Evolutionary conservation across 2,113 vertebrate genomes (phyloP), one percentile per base, ranked within the genome.

Genomic region (Gallinago paraguaiae): DNA sequence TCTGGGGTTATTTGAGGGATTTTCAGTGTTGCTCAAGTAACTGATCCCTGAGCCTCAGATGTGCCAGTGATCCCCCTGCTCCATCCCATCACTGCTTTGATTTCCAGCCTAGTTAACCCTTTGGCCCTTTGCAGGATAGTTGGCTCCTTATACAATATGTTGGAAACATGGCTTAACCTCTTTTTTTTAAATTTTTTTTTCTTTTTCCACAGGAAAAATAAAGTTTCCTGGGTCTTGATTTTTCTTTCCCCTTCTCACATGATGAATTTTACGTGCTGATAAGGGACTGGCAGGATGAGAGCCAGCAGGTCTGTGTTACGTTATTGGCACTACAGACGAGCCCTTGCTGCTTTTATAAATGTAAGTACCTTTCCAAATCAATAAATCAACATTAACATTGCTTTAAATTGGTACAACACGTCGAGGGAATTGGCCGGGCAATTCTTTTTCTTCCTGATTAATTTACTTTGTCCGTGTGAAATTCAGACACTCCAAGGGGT

Each of bases 361-460:
- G 83, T 45, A 60, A 93, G 84, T 80, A 95, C 90, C 89, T 97
- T 95, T 95, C 97, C 96, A 92, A 92, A 97, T 95, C 94, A 96
- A 98, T 97, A 97, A 97, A 97, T 98, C 98, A 98, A 11, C 89
- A 82, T 96, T 95, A 97, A 97, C 37, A 45, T 88, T 64, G 82
- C 79, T 96, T 97, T 95, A 95, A 97, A 95, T 94, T 77, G 92
- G 90, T 78, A 76, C 24, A 67, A 92, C 76, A 54, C 6, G 25
- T 91, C 2, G 11, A 88, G 93, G 85, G 91, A 96, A 90, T 93
- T 96, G 92, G 82, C 92, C 77, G 78, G 93, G 88, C 87, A 91
- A 96, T 97, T 96, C 79, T 95, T 97, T 46, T 20, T 46, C 95
- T 96, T 96, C 91, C 97, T 93, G 96, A 94, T 95, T 96, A 90